Conservation (phyloP, 2,113 vertebrate genomes). For the Mustela lutreola region DNA sequence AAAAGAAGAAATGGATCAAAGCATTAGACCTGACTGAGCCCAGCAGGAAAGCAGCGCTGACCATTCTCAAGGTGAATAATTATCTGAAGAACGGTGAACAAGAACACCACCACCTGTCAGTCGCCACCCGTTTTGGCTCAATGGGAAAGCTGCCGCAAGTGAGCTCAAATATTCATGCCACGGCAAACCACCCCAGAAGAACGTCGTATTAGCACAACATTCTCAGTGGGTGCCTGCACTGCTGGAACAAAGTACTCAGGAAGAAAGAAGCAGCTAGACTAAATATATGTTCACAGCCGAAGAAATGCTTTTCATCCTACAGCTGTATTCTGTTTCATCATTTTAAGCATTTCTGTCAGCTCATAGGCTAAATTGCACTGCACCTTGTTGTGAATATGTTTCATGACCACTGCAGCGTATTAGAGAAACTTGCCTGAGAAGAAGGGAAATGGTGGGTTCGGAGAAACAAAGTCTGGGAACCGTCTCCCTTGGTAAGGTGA, state of each 20-base stretch:
- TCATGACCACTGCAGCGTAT: not conserved
- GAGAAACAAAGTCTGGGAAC: not conserved
- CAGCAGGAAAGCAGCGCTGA: slow-evolving; percentile 35
- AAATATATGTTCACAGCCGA: not conserved
- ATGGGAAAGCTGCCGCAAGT: slow-evolving; percentile 7
- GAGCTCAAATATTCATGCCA: slow-evolving; percentile 29
- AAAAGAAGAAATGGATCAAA: slow-evolving; percentile 69
- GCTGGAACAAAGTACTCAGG: not conserved
- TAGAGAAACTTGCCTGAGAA: slow-evolving; percentile 27
- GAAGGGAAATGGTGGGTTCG: not conserved
- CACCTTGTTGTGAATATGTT: not conserved
- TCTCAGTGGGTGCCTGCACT: not conserved
- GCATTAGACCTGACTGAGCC: slow-evolving; percentile 48
- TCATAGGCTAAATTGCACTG: slow-evolving; percentile 3
- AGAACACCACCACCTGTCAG: not conserved
- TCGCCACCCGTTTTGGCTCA: not conserved
- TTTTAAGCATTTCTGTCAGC: slow-evolving; percentile 40
- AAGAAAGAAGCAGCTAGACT: not conserved
- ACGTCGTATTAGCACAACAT: not conserved
- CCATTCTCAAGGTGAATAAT: slow-evolving; percentile 33
- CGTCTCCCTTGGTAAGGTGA: slow-evolving; percentile 6
- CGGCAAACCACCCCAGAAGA: not conserved
- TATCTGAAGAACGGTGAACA: slow-evolving; percentile 51
- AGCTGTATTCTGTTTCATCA: not conserved
- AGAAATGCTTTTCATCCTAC: not conserved